Conservation (phyloP, 2,797 vertebrate species). For the Menidia menidia region DNA sequence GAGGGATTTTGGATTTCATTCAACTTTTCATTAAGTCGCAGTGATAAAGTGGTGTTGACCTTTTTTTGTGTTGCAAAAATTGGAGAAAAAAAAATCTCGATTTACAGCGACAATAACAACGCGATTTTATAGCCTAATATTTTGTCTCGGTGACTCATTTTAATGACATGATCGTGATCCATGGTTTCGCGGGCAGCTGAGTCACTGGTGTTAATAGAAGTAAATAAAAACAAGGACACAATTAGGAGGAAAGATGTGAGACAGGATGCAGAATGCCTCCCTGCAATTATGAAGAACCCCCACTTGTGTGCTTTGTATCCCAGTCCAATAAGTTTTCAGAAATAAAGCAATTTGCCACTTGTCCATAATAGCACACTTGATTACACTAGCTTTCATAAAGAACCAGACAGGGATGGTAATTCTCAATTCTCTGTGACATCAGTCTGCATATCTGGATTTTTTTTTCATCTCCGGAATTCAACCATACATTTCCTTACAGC, state of each 20-base stretch:
- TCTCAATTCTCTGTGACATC: too few relatives aligned
- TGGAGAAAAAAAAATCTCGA: too few relatives aligned
- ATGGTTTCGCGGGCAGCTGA: background rate
- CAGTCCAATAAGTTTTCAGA: background rate
- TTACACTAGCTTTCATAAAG: constrained; percentile 3
- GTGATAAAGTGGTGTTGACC: background rate
- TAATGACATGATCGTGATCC: background rate
- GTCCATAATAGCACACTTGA: background rate
- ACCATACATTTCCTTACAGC: too few relatives aligned
- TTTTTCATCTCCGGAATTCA: background rate
- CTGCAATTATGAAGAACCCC: constrained; percentile 23
- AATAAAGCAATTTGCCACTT: background rate
- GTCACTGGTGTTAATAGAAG: background rate
- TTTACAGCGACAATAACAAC: background rate
- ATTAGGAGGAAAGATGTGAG: background rate
- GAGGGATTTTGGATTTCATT: background rate
- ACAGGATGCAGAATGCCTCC: constrained; percentile 25
- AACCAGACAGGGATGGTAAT: background rate
- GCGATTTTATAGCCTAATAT: background rate
- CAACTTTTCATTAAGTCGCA: background rate
- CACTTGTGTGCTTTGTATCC: constrained; percentile 2
- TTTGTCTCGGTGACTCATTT: background rate
- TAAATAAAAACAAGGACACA: background rate
- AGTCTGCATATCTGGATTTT: background rate
- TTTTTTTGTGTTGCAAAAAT: background rate